Evolutionary conservation across 2,888 invertebrate genomes (phyloP).

Genomic region (Lacanobia wlatinum): DNA sequence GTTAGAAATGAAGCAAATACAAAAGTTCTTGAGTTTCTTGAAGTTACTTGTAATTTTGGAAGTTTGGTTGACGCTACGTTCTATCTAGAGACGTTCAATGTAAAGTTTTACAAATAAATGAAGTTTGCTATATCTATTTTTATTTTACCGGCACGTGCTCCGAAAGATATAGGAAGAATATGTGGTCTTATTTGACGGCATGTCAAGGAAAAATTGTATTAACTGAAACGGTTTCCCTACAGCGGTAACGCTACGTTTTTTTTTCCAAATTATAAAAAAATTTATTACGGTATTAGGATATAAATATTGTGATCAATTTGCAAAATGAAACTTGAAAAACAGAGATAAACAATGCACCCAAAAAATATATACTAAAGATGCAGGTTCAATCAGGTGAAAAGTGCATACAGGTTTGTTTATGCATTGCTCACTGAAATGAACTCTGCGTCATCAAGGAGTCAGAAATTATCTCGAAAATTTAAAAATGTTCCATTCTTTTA

Average conservation of each 20-base stretch:
- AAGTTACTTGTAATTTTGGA: slow-evolving; percentile 33
- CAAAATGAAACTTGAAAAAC: neutral
- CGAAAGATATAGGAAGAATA: neutral
- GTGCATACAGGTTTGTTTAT: neutral
- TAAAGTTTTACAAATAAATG: slow-evolving; percentile 2
- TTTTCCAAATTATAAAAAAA: neutral
- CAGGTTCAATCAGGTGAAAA: neutral
- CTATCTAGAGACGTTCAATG: slow-evolving; percentile 7
- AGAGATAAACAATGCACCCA: neutral
- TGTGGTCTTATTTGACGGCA: neutral
- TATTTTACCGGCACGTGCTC: neutral
- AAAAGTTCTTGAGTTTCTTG: slow-evolving; percentile 42
- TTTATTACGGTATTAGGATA: neutral
- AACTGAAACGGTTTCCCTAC: neutral
- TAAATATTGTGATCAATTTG: neutral
- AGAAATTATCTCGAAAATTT: slow-evolving; percentile 24
- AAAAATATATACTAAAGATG: neutral
- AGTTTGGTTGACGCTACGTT: slow-evolving; percentile 22
- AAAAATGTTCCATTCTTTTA: slow-evolving; percentile 26
- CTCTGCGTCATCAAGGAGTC: neutral
- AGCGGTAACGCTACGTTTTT: neutral
- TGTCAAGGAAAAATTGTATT: neutral
- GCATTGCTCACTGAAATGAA: neutral
- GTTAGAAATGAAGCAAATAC: slow-evolving; percentile 39
- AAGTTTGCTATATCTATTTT: slow-evolving; percentile 7